Evolutionary conservation across 2,113 vertebrate species (phyloP), one percentile per base, ranked within the genome.

Genomic region (Sciurus niger): DNA sequence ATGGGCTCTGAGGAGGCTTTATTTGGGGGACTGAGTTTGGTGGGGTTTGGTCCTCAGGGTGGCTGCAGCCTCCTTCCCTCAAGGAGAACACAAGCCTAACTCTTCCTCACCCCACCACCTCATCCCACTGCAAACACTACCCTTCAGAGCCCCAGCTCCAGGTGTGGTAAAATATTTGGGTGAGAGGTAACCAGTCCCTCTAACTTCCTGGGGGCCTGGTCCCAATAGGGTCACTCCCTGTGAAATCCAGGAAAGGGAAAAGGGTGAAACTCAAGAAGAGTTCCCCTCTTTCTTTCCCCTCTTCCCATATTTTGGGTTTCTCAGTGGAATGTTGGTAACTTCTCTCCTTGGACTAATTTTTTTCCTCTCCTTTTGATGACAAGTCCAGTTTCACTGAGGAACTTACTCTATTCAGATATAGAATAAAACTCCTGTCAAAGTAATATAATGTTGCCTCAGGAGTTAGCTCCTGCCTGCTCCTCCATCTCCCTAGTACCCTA

Each of bases 241-340:
- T 2, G 1, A 63, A 43, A 32, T 68, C 77, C 85, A 65, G n/a
- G 8, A 34, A 18, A 13, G 8, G 20, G 25, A 67, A 60, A 16
- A 53, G 5, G 37, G 24, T 85, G 48, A 82, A 84, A 95, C 24
- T 3, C 37, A 93, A 67, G 88, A 55, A 77, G 32, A 90, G 24
- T 2, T 32, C 24, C n/a, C 40, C 24, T 17, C 40, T 32, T 32
- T 32, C 58, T 34, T 79, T 84, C 28, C 46, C 93, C 76, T 76
- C 30, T 76, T 68, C 58, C 90, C 82, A 55, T 14, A 89, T 87
- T 77, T 82, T 37, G 24, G 8, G 9, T 87, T 96, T 98, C 96
- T 97, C 37, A 4, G 93, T 93, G 83, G 97, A 98, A 97, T 95
- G 96, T 80, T 92, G 96, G 90, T 96, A 97, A 95, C 82, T 90